Evolutionary conservation across 2,113 vertebrate genomes (phyloP).

Genomic region (Onychorhynchus coronatus): DNA sequence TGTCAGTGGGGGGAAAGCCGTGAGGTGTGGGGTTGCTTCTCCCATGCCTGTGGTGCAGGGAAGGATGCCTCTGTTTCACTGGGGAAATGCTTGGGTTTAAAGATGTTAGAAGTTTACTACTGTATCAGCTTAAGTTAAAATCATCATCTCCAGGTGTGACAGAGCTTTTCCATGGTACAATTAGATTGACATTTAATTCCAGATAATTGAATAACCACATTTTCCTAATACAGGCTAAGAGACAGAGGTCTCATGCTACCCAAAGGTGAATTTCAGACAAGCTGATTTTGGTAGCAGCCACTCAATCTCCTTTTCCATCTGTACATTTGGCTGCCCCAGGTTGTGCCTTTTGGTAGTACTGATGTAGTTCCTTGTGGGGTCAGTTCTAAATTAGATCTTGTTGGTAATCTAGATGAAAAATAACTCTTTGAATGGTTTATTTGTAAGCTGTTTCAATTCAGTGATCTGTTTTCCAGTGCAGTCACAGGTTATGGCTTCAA

Average conservation of each 20-base stretch:
- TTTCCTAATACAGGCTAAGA: not conserved
- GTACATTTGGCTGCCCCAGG: not conserved
- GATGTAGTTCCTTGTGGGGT: not conserved
- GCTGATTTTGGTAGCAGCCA: not conserved
- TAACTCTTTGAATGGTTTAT: not conserved
- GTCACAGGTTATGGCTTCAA: not conserved
- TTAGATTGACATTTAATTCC: not conserved
- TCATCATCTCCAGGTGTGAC: not conserved
- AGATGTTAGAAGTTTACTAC: not conserved
- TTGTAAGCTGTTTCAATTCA: not conserved
- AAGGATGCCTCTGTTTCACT: not conserved
- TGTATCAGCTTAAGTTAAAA: not conserved
- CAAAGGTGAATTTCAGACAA: not conserved
- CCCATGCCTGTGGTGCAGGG: not conserved
- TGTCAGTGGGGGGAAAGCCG: not conserved
- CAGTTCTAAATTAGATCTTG: not conserved
- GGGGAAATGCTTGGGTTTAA: not conserved
- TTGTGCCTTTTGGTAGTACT: not conserved
- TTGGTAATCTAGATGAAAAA: not conserved
- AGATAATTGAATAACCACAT: not conserved
- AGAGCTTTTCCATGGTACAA: not conserved
- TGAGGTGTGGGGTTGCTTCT: not conserved
- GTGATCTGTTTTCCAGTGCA: not conserved
- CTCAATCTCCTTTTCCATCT: not conserved
- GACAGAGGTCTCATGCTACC: not conserved